A percentile compares a stretch with the other conserved stretches of the same genome.
These are phyloP conservation scores for Nasonia longicornis DNA, from an alignment of 1,140 invertebrate species.

Conservation along the genomic window DNA sequence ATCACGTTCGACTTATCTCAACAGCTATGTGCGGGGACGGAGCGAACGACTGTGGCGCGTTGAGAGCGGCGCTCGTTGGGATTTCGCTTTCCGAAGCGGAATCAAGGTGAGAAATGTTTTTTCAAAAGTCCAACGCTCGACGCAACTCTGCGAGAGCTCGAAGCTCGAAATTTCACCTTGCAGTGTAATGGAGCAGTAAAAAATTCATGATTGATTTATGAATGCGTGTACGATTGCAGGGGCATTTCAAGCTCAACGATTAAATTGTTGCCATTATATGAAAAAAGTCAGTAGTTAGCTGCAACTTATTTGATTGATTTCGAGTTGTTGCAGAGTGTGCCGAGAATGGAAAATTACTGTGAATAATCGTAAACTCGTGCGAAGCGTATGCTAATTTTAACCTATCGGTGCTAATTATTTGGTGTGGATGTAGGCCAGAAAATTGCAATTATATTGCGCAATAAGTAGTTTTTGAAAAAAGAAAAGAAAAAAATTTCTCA, in stretches of 20 bases:
- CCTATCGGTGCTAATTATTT: no score
- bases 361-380: background rate
- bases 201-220: constrained; percentile 4
- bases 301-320: background rate
- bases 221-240: background rate
- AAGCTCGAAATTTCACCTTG: background rate
- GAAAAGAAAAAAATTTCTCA: background rate
- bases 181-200: background rate
- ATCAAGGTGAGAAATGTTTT: constrained; percentile 73
- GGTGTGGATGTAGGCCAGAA: no score
- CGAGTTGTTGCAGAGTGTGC: background rate
- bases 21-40: constrained; percentile 96
- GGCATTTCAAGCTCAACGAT: background rate
- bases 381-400: background rate
- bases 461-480: no score
- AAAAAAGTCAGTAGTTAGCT: background rate
- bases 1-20: constrained; percentile 46
- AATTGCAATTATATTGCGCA: no score
- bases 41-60: constrained; percentile 96
- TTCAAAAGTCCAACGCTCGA: background rate
- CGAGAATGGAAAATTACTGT: background rate
- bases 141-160: background rate
- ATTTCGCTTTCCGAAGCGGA: constrained; percentile 97
- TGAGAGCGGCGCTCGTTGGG: constrained; percentile 94
- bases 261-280: background rate